phyloP scores from a whole-genome alignment of 2,888 invertebrate genomes.

The Polyommatus icarus region DNA sequence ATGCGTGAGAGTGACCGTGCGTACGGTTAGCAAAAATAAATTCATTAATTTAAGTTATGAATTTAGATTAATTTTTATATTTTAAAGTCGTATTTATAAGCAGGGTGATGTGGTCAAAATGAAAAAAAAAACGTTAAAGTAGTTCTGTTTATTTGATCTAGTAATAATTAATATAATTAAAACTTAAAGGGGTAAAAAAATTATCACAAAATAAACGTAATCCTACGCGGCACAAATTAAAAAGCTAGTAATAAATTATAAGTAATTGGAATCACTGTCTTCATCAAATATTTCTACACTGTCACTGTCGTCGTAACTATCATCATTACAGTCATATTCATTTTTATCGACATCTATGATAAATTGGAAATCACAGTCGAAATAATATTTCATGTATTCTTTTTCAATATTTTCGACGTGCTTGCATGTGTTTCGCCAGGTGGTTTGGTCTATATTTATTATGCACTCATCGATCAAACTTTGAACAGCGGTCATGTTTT shows the following conservation, averaged over 20 bases:
- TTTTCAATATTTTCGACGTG: constrained; percentile 36
- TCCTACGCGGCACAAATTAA: too few species aligned
- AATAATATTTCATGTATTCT: constrained; percentile 30
- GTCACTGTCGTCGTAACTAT: constrained; percentile 5
- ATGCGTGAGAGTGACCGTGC: neutral
- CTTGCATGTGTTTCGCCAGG: constrained; percentile 35
- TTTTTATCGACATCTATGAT: constrained; percentile 27
- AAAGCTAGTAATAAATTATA: too few species aligned
- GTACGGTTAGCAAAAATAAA: neutral
- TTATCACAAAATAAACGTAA: too few species aligned
- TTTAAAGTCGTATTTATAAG: neutral
- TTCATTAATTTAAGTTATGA: neutral
- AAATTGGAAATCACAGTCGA: constrained; percentile 25
- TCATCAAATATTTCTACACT: neutral
- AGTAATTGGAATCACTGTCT: too few species aligned
- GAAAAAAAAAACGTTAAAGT: neutral
- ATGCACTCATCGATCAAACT: constrained; percentile 28
- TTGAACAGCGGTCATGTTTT: constrained; percentile 37
- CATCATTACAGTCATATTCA: neutral
- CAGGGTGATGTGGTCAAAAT: neutral
- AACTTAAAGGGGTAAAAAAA: too few species aligned
- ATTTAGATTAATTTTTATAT: neutral
- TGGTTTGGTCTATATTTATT: constrained; percentile 6
- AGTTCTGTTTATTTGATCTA: neutral
- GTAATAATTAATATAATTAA: too few species aligned